Conservation (phyloP, 2,888 invertebrate species). For the Gisinianus flammeolus region DNA sequence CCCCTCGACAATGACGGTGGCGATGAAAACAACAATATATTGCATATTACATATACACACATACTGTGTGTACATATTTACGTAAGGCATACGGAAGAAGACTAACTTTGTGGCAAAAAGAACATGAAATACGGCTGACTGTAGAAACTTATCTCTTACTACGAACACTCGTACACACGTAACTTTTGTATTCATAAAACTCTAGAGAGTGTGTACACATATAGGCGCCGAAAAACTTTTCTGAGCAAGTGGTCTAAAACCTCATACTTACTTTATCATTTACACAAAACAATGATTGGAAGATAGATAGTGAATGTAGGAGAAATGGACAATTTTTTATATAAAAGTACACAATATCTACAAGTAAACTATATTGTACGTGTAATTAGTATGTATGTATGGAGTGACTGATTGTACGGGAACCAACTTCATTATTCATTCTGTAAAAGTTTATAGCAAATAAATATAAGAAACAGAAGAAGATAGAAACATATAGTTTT, state of each 20-base stretch:
- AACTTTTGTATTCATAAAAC: background rate
- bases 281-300: background rate
- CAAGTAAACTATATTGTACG: too few species aligned
- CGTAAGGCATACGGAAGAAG: background rate
- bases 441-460: too few species aligned
- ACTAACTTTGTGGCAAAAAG: background rate
- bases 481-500: too few species aligned
- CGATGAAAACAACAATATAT: background rate
- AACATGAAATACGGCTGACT: background rate
- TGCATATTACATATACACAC: background rate
- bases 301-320: background rate
- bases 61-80: background rate
- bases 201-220: background rate
- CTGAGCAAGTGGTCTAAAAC: background rate
- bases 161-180: background rate
- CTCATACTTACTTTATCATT: background rate
- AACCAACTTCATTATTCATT: too few species aligned
- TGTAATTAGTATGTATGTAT: too few species aligned
- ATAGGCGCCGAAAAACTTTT: background rate
- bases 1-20: background rate
- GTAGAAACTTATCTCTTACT: background rate
- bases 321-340: too few species aligned
- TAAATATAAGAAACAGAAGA: too few species aligned
- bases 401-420: too few species aligned
- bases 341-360: too few species aligned